Conservation (phyloP, 1,140 invertebrate species). For the Wiebesia pumilae region DNA sequence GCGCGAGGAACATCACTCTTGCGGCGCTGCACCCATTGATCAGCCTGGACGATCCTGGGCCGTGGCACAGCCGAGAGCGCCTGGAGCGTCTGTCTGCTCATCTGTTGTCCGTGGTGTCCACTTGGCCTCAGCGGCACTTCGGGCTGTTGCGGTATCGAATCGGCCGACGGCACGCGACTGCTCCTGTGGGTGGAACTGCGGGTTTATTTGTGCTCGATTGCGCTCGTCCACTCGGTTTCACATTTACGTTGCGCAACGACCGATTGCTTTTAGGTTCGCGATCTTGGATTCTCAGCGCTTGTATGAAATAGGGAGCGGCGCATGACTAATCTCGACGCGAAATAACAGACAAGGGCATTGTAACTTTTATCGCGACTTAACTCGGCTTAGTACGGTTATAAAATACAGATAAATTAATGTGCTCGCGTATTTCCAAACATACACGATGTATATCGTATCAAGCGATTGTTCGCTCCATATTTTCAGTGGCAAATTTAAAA, state of each 20-base stretch:
- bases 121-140: conserved; percentile 75
- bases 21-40: conserved; percentile 82
- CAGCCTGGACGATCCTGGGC: conserved; percentile 80
- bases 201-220: neutral
- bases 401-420: no score
- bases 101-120: conserved; percentile 76
- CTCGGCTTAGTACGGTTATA: no score
- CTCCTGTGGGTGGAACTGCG: conserved; percentile 68
- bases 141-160: conserved; percentile 74
- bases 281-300: no score
- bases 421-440: no score
- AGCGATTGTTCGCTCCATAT: no score
- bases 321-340: no score
- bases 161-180: conserved; percentile 79
- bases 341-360: no score
- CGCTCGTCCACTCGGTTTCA: no score
- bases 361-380: no score
- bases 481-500: no score
- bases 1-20: conserved; percentile 78
- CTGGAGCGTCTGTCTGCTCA: conserved; percentile 85
- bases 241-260: neutral
- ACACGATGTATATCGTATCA: no score
- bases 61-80: conserved; percentile 86
- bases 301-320: no score
- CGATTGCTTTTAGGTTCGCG: neutral